phyloP scores from a whole-genome alignment of 2,113 vertebrate species.

The Neoarius graeffei region DNA sequence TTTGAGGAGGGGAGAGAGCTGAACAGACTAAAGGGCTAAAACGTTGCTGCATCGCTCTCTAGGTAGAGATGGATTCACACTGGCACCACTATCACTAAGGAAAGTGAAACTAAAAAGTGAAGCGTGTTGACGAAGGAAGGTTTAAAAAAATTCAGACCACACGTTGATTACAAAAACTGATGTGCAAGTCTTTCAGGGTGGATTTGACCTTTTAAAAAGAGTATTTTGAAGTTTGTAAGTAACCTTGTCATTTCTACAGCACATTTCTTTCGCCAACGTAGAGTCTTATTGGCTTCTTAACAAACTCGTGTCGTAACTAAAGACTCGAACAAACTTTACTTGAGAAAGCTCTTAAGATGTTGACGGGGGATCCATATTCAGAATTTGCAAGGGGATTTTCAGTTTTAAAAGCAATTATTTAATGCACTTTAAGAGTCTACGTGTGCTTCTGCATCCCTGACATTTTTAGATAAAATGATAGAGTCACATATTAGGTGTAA shows the following conservation, averaged over 20 bases:
- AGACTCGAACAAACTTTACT: not conserved
- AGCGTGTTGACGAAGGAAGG: not conserved
- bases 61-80: not conserved
- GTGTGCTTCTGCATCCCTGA: not conserved
- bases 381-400: not conserved
- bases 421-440: slow-evolving; percentile 45
- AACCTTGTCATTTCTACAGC: too few relatives aligned
- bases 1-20: not conserved
- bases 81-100: not conserved
- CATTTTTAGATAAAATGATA: not conserved
- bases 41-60: not conserved
- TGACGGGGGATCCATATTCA: not conserved
- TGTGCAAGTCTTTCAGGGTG: slow-evolving; percentile 12
- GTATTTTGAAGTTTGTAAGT: not conserved
- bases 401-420: slow-evolving; percentile 34
- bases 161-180: too few relatives aligned
- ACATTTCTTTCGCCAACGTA: not conserved
- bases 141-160: not conserved
- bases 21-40: not conserved
- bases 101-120: not conserved
- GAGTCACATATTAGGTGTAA: slow-evolving; percentile 6
- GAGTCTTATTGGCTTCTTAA: not conserved
- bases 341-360: not conserved
- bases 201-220: not conserved
- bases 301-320: not conserved